These are phyloP conservation scores for Columbina picui DNA, from an alignment of 2,113 vertebrate genomes.

Conservation along the genomic window DNA sequence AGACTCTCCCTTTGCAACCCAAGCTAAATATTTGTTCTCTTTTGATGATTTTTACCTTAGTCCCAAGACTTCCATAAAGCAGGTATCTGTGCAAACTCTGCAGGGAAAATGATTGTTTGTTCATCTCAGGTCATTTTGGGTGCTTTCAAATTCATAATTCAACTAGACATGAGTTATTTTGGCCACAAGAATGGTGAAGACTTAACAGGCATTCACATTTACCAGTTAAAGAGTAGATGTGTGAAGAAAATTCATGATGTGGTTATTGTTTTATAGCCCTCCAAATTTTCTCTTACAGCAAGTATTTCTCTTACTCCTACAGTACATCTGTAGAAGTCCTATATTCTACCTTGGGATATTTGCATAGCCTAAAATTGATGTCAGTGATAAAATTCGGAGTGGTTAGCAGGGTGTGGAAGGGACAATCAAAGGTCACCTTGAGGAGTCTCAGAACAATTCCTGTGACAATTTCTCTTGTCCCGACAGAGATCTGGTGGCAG, in stretches of 20 bases:
- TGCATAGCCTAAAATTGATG: neutral
- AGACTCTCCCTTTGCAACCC: neutral
- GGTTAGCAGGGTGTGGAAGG: neutral
- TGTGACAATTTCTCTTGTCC: neutral
- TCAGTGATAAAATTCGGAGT: neutral
- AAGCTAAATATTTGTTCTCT: constrained; percentile 52
- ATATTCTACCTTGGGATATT: neutral
- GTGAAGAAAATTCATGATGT: neutral
- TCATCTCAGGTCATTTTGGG: constrained; percentile 6
- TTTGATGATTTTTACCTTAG: constrained; percentile 7
- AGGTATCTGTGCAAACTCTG: neutral
- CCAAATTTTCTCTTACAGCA: neutral
- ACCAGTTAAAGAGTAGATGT: neutral
- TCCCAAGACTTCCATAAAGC: neutral
- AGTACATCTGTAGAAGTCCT: neutral
- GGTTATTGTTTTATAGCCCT: neutral
- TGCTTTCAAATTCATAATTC: neutral
- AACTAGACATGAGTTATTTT: neutral
- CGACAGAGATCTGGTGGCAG: neutral
- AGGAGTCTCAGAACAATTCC: neutral
- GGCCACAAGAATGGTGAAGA: neutral
- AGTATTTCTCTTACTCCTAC: neutral
- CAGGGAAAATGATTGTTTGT: constrained; percentile 5
- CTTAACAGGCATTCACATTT: neutral
- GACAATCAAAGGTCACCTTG: neutral